Conservation (phyloP, 2,113 vertebrate genomes). For the Beaufortia kweichowensis region DNA sequence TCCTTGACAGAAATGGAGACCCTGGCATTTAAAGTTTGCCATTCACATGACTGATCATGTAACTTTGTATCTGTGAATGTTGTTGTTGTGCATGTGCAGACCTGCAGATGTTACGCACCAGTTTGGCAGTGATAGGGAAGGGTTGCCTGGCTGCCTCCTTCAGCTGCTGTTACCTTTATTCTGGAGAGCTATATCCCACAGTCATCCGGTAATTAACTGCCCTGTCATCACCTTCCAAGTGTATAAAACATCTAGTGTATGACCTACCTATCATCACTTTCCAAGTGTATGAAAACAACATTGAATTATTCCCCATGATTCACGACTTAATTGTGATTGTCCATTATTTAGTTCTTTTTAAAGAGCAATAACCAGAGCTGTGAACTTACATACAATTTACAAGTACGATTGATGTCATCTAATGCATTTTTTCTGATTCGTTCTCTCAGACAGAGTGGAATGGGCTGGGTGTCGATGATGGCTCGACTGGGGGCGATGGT, state of each 20-base stretch:
- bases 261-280: neutral
- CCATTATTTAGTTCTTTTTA: neutral
- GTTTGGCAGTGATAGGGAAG: conserved; percentile 85
- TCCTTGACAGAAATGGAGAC: neutral
- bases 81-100: conserved; percentile 68
- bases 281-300: neutral
- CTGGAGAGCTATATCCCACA: conserved; percentile 74
- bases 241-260: neutral
- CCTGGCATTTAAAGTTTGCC: neutral
- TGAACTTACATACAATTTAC: neutral
- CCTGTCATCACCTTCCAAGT: neutral
- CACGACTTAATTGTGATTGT: neutral
- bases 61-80: conserved; percentile 14
- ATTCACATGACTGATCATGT: neutral
- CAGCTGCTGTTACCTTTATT: conserved; percentile 80
- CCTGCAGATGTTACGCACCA: conserved; percentile 72
- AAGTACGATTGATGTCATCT: neutral
- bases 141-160: conserved; percentile 85
- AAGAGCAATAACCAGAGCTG: neutral
- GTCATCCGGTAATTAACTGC: conserved; percentile 65
- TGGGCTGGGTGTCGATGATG: conserved; percentile 77
- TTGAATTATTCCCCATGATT: neutral
- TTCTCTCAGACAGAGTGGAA: conserved; percentile 76
- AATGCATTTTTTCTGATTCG: neutral
- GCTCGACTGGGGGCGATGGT: conserved; percentile 78